Base-by-base conservation (phyloP, 2,888 invertebrate genomes). In the Acronicta psi region DNA sequence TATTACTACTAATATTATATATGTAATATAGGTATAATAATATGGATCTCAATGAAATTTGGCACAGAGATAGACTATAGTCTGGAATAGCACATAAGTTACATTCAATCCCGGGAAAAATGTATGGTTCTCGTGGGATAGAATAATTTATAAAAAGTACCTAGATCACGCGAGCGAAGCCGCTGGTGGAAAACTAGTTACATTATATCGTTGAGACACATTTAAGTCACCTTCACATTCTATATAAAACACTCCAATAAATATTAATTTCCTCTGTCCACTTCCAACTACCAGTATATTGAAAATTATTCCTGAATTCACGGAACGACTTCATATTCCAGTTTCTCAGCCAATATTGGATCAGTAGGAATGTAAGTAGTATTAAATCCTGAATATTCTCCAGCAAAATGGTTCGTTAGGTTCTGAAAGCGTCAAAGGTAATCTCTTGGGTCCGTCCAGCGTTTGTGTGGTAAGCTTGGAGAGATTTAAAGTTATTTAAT, bases 291-390 rank as follows among this genome's bases (percentile, higher is more conserved):
- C 37, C 14, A 49, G 37, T 34, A 49, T 69, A 69, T 61, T 51
- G 46, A 53, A 34, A 56, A 61, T 73, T 29, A 73, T 54, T 54
- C 57, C 29, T 38, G 53, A 7, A 56, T 73, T 54, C 42, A n/a
- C 29, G 36, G 42, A 73, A 69, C 57, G 50, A 44, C 50, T 53
- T 42, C 49, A 65, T 42, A 54, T 52, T 64, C 64, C 9, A 63
- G 54, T 52, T 40, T 36, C 29, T 47, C 11, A 14, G n/a, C 43
- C 43, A 41, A 54, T 63, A 65, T 54, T 69, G 31, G 41, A 49
- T 68, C 40, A 44, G 10, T 13, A n/a, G 53, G 46, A 54, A 63
- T 46, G 64, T 54, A 45, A 69, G 38, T 58, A 20, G 36, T 59
- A 46, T 64, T 64, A 52, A 59, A 65, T 38, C 42, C 41, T 54